Base-by-base conservation (phyloP, 2,888 invertebrate genomes). In the Diogma glabrata region DNA sequence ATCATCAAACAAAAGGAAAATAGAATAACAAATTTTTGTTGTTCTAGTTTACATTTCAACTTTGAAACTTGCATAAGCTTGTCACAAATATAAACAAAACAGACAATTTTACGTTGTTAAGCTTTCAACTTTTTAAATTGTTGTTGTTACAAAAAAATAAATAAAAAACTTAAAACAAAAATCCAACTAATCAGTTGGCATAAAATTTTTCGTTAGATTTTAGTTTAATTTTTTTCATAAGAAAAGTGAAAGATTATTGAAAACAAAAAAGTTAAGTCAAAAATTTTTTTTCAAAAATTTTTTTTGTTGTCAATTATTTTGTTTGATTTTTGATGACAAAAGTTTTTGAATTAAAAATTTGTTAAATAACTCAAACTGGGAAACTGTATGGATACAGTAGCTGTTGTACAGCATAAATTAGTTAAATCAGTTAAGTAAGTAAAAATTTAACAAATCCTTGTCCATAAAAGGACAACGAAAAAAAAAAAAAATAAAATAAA, bases 331-430 rank as follows among this genome's bases (percentile, higher is more conserved):
- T 43, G 43, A 43, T 22, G 43, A 43, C 43, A 43, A 43, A 43
- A 22, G 20, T 43, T 22, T 43, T 43, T 43, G 20, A 43, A 22
- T 43, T 43, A 9, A 14, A 43, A 20, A 43, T n/a, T n/a, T n/a
- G n/a, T n/a, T n/a, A n/a, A n/a, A n/a, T n/a, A n/a, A n/a, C n/a
- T n/a, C 67, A 76, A 75, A 66, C 77, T 78, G 79, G 78, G 79
- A 67, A 77, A 77, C 72, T 78, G 78, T 66, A 74, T 77, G 69
- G 76, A 78, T 69, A 75, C 77, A 67, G 67, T 72, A 56, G 69
- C 74, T 60, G 68, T 68, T 58, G 73, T 69, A 63, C 70, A 70
- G 61, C 69, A 69, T 60, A 67, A 68, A 59, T 60, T 70, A 57
- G 63, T 66, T 57, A 63, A 64, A 57, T 67, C 60, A 57, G 60